Percentiles rank a stretch among this genome's conserved stretches.
These are phyloP conservation scores for Uria aalge DNA, from an alignment of 2,113 vertebrate species.

Conservation along the genomic window DNA sequence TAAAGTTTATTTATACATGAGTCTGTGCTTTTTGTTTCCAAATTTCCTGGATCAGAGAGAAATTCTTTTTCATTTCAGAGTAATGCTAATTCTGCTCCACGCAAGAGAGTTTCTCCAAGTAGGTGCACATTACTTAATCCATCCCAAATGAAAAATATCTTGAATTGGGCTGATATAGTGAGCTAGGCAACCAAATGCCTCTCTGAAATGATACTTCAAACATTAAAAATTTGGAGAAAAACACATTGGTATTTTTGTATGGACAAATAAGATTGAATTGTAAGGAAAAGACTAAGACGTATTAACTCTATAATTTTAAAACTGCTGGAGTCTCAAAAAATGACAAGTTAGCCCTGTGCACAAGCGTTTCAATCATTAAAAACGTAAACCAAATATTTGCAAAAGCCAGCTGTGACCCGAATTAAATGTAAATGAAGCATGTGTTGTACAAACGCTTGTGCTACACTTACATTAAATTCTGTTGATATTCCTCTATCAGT, in stretches of 20 bases:
- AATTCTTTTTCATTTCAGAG: not conserved
- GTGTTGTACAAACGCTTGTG: not conserved
- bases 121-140: not conserved
- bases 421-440: not conserved
- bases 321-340: not conserved
- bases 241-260: not conserved
- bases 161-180: not conserved
- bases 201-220: not conserved
- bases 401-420: not conserved
- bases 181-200: not conserved
- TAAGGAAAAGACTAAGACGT: not conserved
- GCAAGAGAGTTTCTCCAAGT: not conserved
- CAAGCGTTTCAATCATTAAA: not conserved
- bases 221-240: not conserved
- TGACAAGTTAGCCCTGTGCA: not conserved
- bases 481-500: constrained; percentile 90
- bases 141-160: not conserved
- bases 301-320: not conserved
- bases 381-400: not conserved
- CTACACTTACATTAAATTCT: constrained; percentile 84
- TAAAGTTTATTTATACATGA: not conserved
- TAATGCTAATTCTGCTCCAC: not conserved
- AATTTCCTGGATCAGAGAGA: not conserved
- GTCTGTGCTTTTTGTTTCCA: not conserved
- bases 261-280: not conserved